These are phyloP conservation scores for Peromyscus nudipes DNA, from an alignment of 2,797 vertebrate species.

Conservation along the genomic window DNA sequence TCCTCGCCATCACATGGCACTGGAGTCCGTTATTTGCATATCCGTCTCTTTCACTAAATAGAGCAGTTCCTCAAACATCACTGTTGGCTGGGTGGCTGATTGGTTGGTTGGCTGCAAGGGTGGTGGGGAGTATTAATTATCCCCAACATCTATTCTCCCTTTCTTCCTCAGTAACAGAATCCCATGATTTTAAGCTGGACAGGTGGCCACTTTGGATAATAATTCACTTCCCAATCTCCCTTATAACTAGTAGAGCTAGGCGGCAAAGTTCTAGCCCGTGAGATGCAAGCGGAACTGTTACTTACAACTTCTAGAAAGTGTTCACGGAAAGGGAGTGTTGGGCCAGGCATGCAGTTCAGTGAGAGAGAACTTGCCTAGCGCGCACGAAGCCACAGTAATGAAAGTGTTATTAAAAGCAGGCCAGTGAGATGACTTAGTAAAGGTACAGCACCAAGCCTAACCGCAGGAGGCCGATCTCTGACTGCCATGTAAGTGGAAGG, in stretches of 20 bases:
- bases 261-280: conserved; percentile 12
- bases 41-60: conserved; percentile 74
- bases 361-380: neutral
- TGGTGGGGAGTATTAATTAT: conserved; percentile 60
- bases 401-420: neutral
- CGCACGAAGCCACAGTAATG: neutral
- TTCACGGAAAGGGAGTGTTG: conserved; percentile 39
- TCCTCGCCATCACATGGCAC: conserved; percentile 66
- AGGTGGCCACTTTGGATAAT: conserved; percentile 48
- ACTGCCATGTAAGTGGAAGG: neutral
- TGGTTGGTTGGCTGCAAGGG: conserved; percentile 54
- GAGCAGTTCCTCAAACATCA: conserved; percentile 72
- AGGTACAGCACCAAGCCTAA: neutral
- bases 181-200: conserved; percentile 52
- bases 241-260: conserved; percentile 10
- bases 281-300: conserved; percentile 18
- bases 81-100: conserved; percentile 40
- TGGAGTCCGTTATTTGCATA: conserved; percentile 73
- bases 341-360: neutral
- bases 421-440: neutral
- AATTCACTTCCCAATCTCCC: conserved; percentile 39
- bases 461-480: neutral
- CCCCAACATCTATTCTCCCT: conserved; percentile 41
- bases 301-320: conserved; percentile 23
- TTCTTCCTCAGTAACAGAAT: conserved; percentile 63